phyloP scores from a whole-genome alignment of 2,113 vertebrate species.

The Chloropsis cyanopogon region DNA sequence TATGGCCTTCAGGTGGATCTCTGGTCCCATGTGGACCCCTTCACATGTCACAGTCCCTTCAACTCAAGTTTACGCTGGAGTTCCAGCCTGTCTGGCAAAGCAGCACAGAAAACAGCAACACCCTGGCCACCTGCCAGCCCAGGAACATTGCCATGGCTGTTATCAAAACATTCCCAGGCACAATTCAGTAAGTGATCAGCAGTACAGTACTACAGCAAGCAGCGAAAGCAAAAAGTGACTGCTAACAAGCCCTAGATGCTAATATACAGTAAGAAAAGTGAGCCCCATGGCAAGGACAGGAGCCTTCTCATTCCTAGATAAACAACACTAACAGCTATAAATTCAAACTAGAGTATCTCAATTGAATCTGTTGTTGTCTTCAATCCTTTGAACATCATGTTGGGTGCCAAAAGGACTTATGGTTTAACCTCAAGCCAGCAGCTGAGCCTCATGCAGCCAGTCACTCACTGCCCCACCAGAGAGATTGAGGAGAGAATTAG shows the following conservation, averaged over 20 bases:
- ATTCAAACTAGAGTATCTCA: background rate
- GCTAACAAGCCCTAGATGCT: background rate
- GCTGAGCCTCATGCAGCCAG: background rate
- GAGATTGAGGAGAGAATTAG: background rate
- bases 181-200: background rate
- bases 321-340: background rate
- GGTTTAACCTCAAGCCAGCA: background rate
- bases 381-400: background rate
- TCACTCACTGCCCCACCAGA: background rate
- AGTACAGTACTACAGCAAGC: background rate
- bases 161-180: background rate
- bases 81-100: background rate
- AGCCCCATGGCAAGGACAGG: background rate
- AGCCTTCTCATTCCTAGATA: background rate
- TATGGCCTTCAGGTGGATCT: background rate
- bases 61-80: background rate
- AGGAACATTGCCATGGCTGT: background rate
- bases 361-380: accelerated
- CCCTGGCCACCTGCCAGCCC: background rate
- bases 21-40: background rate
- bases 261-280: background rate
- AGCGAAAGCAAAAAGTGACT: background rate
- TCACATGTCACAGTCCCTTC: background rate
- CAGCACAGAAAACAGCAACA: background rate
- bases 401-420: background rate